Percentiles rank a stretch among this genome's conserved stretches.
These are phyloP conservation scores for Cyprinodon tularosa DNA, from an alignment of 2,113 vertebrate species.

Conservation along the genomic window DNA sequence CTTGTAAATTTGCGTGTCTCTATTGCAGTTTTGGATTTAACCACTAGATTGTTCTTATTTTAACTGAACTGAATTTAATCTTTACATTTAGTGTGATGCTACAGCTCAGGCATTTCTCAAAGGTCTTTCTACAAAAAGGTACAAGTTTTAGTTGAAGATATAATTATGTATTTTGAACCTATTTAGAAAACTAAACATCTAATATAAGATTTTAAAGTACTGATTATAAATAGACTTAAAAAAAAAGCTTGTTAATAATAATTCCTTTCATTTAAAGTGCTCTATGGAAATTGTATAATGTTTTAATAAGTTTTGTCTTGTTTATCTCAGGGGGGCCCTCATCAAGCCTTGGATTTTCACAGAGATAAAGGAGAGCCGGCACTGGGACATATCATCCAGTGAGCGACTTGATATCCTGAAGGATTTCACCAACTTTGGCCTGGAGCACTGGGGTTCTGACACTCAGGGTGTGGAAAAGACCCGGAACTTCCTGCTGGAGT, in stretches of 20 bases:
- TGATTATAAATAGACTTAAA: no score
- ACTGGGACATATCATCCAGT: constrained; percentile 94
- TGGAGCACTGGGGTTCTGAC: constrained; percentile 98
- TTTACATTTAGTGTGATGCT: no score
- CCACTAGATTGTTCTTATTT: not conserved
- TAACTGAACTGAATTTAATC: not conserved
- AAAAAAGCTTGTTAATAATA: no score
- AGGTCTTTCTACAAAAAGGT: no score
- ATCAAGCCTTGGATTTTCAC: constrained; percentile 98
- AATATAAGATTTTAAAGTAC: no score
- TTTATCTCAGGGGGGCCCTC: constrained; percentile 86
- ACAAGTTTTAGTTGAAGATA: no score
- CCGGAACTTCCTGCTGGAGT: constrained; percentile 91
- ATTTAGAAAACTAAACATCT: no score
- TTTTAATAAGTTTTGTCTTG: not conserved
- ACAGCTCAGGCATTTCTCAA: no score
- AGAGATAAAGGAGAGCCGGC: constrained; percentile 92
- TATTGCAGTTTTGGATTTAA: no score
- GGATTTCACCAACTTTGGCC: constrained; percentile 88
- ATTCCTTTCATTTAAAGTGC: not conserved
- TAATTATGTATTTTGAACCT: no score
- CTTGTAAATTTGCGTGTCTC: no score
- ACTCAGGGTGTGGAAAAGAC: constrained; percentile 94
- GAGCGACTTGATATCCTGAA: constrained; percentile 89
- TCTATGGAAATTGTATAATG: not conserved